Conservation (phyloP, 2,113 vertebrate species). For the Lagopus muta region DNA sequence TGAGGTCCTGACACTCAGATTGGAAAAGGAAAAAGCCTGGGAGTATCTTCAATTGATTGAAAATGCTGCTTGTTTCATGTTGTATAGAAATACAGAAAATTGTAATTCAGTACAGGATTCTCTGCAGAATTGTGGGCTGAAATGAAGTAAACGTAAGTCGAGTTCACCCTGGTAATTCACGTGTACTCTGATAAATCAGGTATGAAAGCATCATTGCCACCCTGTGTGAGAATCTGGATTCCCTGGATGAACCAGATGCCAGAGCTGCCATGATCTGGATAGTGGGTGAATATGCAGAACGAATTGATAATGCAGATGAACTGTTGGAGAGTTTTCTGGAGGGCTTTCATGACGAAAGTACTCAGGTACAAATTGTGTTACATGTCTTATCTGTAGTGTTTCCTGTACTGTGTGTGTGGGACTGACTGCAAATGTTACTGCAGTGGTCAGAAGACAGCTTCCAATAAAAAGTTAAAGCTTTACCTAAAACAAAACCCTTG, state of each 20-base stretch:
- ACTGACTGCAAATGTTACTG: not conserved
- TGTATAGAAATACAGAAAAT: not conserved
- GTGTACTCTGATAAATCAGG: conserved; percentile 71
- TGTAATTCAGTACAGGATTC: not conserved
- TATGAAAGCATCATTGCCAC: conserved; percentile 99
- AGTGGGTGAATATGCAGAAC: conserved; percentile 97
- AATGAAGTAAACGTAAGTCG: not conserved
- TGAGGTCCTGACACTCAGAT: not conserved
- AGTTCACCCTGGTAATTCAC: not conserved
- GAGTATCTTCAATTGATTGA: not conserved
- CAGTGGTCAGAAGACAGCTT: not conserved
- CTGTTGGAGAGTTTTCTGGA: conserved; percentile 97
- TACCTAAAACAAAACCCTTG: not conserved
- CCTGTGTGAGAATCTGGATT: conserved; percentile 96
- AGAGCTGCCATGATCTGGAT: conserved; percentile 99
- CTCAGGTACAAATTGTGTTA: conserved; percentile 82
- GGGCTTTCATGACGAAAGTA: conserved; percentile 98
- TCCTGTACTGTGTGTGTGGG: not conserved
- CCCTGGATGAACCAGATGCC: conserved; percentile 95
- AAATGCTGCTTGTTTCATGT: not conserved
- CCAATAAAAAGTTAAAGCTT: not conserved
- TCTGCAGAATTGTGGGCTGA: not conserved
- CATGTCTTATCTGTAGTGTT: not conserved
- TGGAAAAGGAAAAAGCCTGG: not conserved
- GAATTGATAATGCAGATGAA: conserved; percentile 98